Conservation (phyloP, 2,888 invertebrate genomes). For the Mesorhabditis spiculigera region DNA sequence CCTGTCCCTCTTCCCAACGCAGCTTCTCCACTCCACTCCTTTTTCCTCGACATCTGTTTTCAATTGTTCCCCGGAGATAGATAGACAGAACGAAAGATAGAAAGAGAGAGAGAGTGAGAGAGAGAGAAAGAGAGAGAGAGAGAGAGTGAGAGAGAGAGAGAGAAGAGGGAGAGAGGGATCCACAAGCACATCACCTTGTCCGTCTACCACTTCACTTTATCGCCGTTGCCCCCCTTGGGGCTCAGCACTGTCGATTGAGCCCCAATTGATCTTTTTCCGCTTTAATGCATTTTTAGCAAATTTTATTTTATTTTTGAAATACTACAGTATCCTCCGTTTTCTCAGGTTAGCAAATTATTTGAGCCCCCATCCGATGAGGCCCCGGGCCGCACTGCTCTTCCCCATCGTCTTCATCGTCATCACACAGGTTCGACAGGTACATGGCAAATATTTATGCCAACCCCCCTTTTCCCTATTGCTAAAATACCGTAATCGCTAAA, state of each 20-base stretch:
- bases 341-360: background rate
- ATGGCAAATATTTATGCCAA: no score
- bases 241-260: background rate
- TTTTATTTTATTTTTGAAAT: background rate
- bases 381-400: background rate
- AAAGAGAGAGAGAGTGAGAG: background rate
- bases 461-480: no score
- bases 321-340: background rate
- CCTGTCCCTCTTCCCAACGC: no score
- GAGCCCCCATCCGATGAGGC: background rate
- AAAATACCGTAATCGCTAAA: no score
- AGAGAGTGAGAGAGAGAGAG: background rate
- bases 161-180: background rate
- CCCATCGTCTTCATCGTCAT: background rate
- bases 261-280: background rate
- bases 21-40: no score
- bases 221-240: background rate
- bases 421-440: conserved; percentile 4
- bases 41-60: no score
- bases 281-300: background rate
- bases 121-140: background rate
- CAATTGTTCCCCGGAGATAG: background rate
- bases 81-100: background rate
- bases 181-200: background rate
- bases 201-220: background rate